Percentiles rank a stretch among this genome's conserved stretches.
Conservation (phyloP, 2,888 invertebrate genomes). For the Phaedon cochleariae region DNA sequence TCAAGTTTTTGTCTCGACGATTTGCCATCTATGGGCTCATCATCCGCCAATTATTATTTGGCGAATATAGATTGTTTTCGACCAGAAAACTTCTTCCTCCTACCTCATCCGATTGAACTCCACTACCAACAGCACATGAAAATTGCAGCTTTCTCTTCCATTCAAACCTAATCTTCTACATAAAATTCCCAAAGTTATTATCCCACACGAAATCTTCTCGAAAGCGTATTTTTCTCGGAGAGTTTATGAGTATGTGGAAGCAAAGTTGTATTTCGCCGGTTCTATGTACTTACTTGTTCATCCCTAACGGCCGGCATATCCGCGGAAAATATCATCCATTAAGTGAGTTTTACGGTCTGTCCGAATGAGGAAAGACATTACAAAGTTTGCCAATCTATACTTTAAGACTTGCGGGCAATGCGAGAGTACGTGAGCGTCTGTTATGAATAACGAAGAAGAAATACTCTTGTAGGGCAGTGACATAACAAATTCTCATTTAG, state of each 20-base stretch:
- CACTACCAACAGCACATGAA: no score
- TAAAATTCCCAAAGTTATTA: constrained; percentile 40
- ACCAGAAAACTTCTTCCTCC: no score
- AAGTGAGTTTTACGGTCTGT: constrained; percentile 58
- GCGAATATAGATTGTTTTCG: no score
- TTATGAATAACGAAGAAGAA: no score
- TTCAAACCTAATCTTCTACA: constrained; percentile 39
- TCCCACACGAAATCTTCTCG: constrained; percentile 36
- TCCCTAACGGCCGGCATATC: constrained; percentile 48
- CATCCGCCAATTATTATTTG: no score
- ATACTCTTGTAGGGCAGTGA: no score
- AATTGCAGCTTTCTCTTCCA: constrained; percentile 22
- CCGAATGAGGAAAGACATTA: constrained; percentile 60
- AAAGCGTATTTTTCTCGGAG: constrained; percentile 39
- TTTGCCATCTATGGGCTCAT: no score
- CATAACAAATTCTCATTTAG: no score
- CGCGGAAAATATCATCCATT: constrained; percentile 56
- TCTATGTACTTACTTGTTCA: constrained; percentile 41
- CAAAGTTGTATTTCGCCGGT: constrained; percentile 47
- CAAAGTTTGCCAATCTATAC: constrained; percentile 62
- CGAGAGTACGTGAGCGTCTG: constrained; percentile 29
- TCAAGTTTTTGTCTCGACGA: no score
- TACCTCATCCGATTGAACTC: no score
- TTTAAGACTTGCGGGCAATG: constrained; percentile 52
- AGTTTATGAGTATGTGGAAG: constrained; percentile 42